Evolutionary conservation across 2,888 invertebrate genomes (phyloP).

Genomic region (Cerastoderma edule): DNA sequence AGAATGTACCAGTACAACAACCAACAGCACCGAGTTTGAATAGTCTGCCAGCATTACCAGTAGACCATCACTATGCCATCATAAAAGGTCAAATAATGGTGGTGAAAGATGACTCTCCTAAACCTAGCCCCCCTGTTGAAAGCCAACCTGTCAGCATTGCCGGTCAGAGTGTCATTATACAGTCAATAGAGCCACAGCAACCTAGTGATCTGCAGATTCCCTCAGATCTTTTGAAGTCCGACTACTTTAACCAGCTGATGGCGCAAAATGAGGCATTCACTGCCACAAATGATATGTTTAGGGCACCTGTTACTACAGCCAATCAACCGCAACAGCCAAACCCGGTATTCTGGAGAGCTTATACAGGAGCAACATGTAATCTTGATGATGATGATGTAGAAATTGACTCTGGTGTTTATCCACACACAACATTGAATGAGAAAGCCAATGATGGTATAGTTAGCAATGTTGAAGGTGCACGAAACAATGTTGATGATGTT

Average conservation of each 20-base stretch:
- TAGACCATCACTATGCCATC: slow-evolving; percentile 31
- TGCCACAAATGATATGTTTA: background rate
- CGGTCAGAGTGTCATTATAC: slow-evolving; percentile 31
- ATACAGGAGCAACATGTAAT: slow-evolving; percentile 19
- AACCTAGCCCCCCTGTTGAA: background rate
- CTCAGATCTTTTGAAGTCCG: background rate
- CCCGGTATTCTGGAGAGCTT: slow-evolving; percentile 16
- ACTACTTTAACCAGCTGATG: background rate
- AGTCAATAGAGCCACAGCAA: slow-evolving; percentile 27
- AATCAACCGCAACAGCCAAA: slow-evolving; percentile 5
- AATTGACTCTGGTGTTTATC: slow-evolving; percentile 31
- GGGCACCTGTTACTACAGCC: background rate
- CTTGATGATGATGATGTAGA: slow-evolving; percentile 49
- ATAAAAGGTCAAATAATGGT: slow-evolving; percentile 37
- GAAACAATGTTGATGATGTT: background rate
- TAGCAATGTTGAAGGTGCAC: background rate
- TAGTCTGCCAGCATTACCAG: slow-evolving; percentile 5
- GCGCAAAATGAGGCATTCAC: background rate
- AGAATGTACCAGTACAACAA: background rate
- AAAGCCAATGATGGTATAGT: background rate
- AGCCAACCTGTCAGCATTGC: slow-evolving; percentile 17
- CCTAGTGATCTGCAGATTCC: slow-evolving; percentile 7
- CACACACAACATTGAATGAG: background rate
- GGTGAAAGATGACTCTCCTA: slow-evolving; percentile 40
- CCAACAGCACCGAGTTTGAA: background rate